Evolutionary conservation across 2,888 invertebrate species (phyloP), one percentile per base, ranked within the genome.

Genomic region (Troglohyphantes excavatus): DNA sequence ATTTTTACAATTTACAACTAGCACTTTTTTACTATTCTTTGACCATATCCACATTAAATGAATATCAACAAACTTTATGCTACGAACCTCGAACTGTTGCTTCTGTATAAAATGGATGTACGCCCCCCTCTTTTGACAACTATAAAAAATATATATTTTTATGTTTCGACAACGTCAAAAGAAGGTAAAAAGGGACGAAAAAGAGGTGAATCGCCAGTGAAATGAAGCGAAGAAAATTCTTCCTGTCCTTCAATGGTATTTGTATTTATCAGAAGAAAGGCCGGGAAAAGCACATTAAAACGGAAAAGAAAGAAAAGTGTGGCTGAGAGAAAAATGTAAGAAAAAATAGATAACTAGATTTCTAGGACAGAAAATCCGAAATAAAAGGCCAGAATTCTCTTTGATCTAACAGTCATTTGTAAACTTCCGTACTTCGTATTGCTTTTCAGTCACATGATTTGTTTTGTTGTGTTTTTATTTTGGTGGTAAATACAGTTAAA

Each of bases 341-440:
- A n/a, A 21, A 75, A 23, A 53, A 63, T 21, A 53, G 84, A 84
- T 84, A 84, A 84, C 39, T 67, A 75, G 84, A 84, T 84, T 84
- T 84, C 67, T 84, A 46, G 84, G 75, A 46, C 84, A 84, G 43
- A 53, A 73, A 67, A 53, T 65, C 29, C 27, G 19, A 84, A 73
- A 79, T 53, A 84, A 73, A 53, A 70, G n/a, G 68, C 7, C 61
- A 63, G 39, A 43, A 19, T 61, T 46, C 46, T 63, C n/a, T 84
- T 84, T 84, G 84, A 84, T 75, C 84, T 75, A 53, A 59, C 75
- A 84, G 73, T 84, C 75, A 43, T 83, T 83, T 83, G 63, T 19
- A 65, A 76, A 76, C 39, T 76, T n/a, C n/a, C 65, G 33, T 3
- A 33, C n/a, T 65, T 21, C 33, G 26, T 82, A 23, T 72, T 21